Evolutionary conservation across 2,797 vertebrate genomes (phyloP), one percentile per base, ranked within the genome.

Genomic region (Chaetophractus vellerosus): DNA sequence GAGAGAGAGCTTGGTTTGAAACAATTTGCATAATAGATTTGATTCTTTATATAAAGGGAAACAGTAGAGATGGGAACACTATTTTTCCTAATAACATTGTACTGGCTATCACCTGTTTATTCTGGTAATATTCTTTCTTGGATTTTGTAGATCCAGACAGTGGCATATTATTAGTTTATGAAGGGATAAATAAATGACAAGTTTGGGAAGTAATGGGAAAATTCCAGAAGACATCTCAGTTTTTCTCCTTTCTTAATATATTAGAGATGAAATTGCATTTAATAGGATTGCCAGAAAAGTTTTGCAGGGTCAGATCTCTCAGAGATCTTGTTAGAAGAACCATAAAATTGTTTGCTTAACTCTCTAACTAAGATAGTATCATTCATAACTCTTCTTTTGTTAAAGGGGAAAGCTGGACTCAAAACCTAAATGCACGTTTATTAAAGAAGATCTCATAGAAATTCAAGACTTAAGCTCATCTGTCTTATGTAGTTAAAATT

Each of bases 401-500:
- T 92, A 7, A 81, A 84, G 28, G 7, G 3, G 4, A 95, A 91
- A 48, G 19, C 45, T n/a, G 0, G 19, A 52, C 24, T 79, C 21
- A 72, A 80, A 74, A 69, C 15, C 91, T 95, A 80, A 90, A 82
- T 63, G 18, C 18, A 79, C 88, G n/a, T 82, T 88, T 90, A 90
- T 90, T 94, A 31, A 88, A 88, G 38, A 50, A 48, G 85, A 76
- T 72, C 85, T 93, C 33, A 86, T 76, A 95, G 45, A 96, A 96
- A 95, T 95, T 83, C 50, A 88, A 80, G 55, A 88, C 95, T 72
- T 79, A 82, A 85, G 36, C 66, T 85, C 28, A 93, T 87, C 19
- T 93, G 41, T 11, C 48, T 91, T 59, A 89, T 91, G 19, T 94
- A 96, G 88, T 97, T 97, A 97, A 97, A 91, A 95, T 89, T 96